Evolutionary conservation across 2,888 invertebrate genomes (phyloP), one percentile per base, ranked within the genome.

Genomic region (Heliothis peltigera): DNA sequence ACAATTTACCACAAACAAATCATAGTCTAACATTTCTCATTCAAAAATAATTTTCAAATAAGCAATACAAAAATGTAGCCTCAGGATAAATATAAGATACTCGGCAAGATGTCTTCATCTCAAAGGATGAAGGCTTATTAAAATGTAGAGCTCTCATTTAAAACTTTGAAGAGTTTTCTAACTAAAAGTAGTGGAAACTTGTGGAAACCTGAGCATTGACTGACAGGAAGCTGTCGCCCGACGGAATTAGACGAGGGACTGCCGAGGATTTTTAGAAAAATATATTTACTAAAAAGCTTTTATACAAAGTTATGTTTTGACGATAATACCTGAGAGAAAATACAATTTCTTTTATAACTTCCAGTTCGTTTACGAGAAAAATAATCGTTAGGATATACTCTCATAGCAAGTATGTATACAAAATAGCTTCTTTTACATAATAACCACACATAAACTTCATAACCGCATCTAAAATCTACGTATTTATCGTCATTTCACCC

Each of bases 71-170:
- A n/a, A 52, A 52, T 52, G 35, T 43, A 35, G 35, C 39, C 2
- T 3, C 46, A 39, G 28, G 15, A 56, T 43, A 43, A 44, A 64
- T 39, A 52, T 19, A 44, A 12, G 48, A 15, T 15, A 12, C 5
- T 12, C n/a, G 42, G 19, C 35, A 35, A 46, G 44, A 46, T 46
- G 49, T 49, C 46, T 25, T 55, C 35, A 52, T 43, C 17, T 65
- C 65, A 59, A 72, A 71, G 66, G 51, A 47, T 17, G 47, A 44
- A 2, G 49, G 51, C 19, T 70, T 72, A 56, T 56, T 56, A 66
- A 47, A 66, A 55, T 59, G 18, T 55, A 28, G n/a, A 35, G 42
- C 19, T 8, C 5, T 25, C 21, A 32, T 60, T 61, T 57, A 65
- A 46, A 70, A 60, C 19, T 59, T 65, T 8, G 25, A 52, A 59